Evolutionary conservation across 2,888 invertebrate species (phyloP), one percentile per base, ranked within the genome.

Genomic region (Euzetes globulus): DNA sequence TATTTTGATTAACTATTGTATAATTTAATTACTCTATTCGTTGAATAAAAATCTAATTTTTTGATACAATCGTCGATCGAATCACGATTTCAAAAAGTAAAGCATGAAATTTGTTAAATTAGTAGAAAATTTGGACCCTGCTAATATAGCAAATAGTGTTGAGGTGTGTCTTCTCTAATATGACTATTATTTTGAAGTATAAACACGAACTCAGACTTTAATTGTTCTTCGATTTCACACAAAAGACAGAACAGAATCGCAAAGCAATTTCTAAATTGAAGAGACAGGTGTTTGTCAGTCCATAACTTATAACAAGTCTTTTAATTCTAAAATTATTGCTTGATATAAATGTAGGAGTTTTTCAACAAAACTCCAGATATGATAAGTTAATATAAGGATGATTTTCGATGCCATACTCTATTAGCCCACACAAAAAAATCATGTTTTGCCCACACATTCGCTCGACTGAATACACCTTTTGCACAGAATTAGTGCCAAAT

Each of bases 361-460:
- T 55, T 22, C 6, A 55, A 25, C 1, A 25, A 3, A 25, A 25
- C 13, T 19, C 19, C 1, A 19, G 19, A 6, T 47, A 13, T 4
- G 52, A n/a, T 47, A 47, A 19, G 17, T 19, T 25, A 55, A 55
- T 55, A 11, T 55, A 25, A 9, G 55, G 55, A 55, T 25, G 22
- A 25, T 17, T 47, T 55, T 55, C 13, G 55, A 55, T 25, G 22
- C 22, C 19, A 17, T 63, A 33, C 63, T 68, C 37, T 22, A 68
- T n/a, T 68, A 33, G 45, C 68, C 68, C 68, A 68, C 68, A 68
- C 68, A 68, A n/a, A 41, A n/a, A 33, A 68, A 68, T 37, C 68
- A 68, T 68, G 68, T 68, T 68, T 63, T 41, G 68, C 68, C 68
- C 68, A 68, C 68, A 45, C 68, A 68, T 68, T 65, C 7, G 17